These are phyloP conservation scores for Hypomecis punctinalis DNA, from an alignment of 2,888 invertebrate genomes.

Conservation along the genomic window DNA sequence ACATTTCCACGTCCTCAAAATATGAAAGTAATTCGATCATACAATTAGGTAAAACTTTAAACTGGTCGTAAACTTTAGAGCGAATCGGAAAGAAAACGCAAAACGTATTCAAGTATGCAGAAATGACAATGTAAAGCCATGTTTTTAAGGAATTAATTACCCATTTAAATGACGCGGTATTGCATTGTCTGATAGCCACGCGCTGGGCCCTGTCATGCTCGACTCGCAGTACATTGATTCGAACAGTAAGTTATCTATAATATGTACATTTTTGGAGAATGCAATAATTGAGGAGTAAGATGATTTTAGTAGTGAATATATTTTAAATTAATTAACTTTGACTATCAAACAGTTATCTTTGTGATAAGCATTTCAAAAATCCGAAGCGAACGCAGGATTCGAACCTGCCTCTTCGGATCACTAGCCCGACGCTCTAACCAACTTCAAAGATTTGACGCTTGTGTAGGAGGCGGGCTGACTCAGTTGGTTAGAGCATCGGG, in stretches of 20 bases:
- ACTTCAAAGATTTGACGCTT: too few species aligned
- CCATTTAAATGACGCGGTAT: slow-evolving; percentile 54
- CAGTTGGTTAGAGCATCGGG: too few species aligned
- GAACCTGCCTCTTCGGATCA: too few species aligned
- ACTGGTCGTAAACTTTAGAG: neutral
- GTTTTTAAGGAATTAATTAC: slow-evolving; percentile 57
- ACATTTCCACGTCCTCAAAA: slow-evolving; percentile 9
- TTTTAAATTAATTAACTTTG: too few species aligned
- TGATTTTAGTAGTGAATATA: neutral
- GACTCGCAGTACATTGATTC: slow-evolving; percentile 44
- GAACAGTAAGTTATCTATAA: slow-evolving; percentile 17
- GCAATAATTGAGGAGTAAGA: neutral
- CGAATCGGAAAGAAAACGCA: slow-evolving; percentile 38
- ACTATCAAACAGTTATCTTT: too few species aligned
- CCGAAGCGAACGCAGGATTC: too few species aligned
- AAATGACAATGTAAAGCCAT: slow-evolving; percentile 44
- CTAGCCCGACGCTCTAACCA: too few species aligned
- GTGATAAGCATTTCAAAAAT: too few species aligned
- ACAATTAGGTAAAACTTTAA: slow-evolving; percentile 8
- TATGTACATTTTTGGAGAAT: neutral
- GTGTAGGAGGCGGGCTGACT: too few species aligned
- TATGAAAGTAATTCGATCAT: slow-evolving; percentile 1
- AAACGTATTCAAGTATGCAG: slow-evolving; percentile 41
- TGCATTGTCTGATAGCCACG: slow-evolving; percentile 41
- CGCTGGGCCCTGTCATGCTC: slow-evolving; percentile 37